Conservation (phyloP, 2,888 invertebrate species). For the Parochlus steinenii region DNA sequence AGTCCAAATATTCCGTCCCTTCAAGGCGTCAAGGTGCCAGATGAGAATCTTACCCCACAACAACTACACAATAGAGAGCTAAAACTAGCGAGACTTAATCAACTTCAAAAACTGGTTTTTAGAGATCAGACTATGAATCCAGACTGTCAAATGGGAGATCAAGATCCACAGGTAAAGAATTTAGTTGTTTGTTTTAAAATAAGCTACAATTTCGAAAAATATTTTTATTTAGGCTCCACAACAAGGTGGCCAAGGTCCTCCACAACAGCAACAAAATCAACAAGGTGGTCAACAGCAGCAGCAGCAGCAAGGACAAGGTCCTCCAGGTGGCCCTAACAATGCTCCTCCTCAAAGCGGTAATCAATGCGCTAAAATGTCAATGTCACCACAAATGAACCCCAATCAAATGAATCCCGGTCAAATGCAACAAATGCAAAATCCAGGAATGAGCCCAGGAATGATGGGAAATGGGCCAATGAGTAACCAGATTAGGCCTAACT, state of each 20-base stretch:
- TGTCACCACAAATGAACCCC: conserved; percentile 21
- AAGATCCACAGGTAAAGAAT: neutral
- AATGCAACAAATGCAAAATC: conserved; percentile 30
- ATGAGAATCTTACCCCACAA: conserved; percentile 91
- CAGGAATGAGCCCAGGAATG: conserved; percentile 16
- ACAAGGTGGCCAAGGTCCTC: too few species aligned
- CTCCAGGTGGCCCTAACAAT: neutral
- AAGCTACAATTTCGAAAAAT: too few species aligned
- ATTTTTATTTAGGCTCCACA: too few species aligned
- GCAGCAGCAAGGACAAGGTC: neutral
- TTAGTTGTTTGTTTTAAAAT: too few species aligned
- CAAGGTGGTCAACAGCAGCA: neutral
- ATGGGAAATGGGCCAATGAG: conserved; percentile 22
- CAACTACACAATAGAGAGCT: conserved; percentile 89
- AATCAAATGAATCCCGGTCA: conserved; percentile 17
- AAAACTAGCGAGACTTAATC: conserved; percentile 65
- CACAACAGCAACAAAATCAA: neutral
- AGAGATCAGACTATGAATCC: conserved; percentile 3
- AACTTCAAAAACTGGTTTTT: conserved; percentile 5
- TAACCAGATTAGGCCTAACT: conserved; percentile 14
- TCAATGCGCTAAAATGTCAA: conserved; percentile 24
- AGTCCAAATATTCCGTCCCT: conserved; percentile 42
- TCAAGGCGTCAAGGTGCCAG: conserved; percentile 77
- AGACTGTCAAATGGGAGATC: conserved; percentile 7
- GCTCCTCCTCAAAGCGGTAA: too few species aligned